Evolutionary conservation across 2,113 vertebrate species (phyloP).

Genomic region (Misgurnus anguillicaudatus): DNA sequence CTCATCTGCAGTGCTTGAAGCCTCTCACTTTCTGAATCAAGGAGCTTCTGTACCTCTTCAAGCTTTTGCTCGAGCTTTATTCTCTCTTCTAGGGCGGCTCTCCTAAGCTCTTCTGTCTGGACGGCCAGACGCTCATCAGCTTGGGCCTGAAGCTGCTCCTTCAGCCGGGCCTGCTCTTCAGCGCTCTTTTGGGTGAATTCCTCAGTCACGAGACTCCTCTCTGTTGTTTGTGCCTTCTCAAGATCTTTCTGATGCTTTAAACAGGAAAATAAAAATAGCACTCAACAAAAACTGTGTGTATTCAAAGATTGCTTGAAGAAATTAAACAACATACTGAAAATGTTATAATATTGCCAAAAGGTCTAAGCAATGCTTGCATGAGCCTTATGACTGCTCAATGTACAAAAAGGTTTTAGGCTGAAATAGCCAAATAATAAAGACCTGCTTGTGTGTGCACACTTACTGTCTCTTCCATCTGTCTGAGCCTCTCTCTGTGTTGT

Average conservation of each 20-base stretch:
- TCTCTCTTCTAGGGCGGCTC: constrained; percentile 61
- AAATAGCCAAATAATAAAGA: neutral
- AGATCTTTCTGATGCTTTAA: constrained; percentile 72
- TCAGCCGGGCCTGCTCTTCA: constrained; percentile 65
- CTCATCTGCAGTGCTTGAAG: constrained; percentile 74
- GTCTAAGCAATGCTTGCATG: too few relatives aligned
- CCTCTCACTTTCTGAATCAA: constrained; percentile 73
- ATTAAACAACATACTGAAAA: neutral
- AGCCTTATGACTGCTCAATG: too few relatives aligned
- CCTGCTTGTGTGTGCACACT: constrained; percentile 15
- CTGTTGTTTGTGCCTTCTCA: constrained; percentile 62
- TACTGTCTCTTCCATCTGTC: constrained; percentile 65
- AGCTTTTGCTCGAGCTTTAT: constrained; percentile 63
- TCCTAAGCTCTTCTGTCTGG: constrained; percentile 63
- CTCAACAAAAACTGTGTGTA: neutral
- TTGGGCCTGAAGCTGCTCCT: constrained; percentile 65
- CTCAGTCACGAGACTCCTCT: constrained; percentile 37
- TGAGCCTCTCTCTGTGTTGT: constrained; percentile 63
- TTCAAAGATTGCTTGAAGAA: neutral
- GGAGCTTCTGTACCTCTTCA: constrained; percentile 69
- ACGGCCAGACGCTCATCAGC: constrained; percentile 55
- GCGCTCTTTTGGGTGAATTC: constrained; percentile 40
- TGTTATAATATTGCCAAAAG: neutral
- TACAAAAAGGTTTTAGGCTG: too few relatives aligned
- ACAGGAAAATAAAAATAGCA: neutral